These are phyloP conservation scores for Megalops cyprinoides DNA, from an alignment of 2,797 vertebrate species.

Conservation along the genomic window DNA sequence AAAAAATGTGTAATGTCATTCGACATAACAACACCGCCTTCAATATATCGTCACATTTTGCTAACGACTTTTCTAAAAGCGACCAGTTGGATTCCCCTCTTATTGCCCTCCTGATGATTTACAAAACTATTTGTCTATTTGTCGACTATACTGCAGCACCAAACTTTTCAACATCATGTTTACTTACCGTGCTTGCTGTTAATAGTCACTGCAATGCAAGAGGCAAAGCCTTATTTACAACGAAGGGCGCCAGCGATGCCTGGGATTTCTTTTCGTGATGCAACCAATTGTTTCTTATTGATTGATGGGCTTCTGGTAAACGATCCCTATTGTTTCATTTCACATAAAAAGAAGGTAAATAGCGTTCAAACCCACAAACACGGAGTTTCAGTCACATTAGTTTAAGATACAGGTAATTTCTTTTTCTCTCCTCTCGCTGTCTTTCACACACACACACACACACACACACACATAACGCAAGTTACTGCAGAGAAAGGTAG, in stretches of 20 bases:
- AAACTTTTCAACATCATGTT: background rate
- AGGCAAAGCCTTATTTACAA: background rate
- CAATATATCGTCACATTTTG: background rate
- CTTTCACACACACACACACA: background rate
- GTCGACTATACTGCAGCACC: background rate
- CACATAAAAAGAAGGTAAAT: background rate
- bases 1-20: too few relatives aligned
- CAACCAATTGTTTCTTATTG: slow-evolving; percentile 21
- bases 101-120: slow-evolving; percentile 34
- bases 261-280: background rate
- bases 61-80: background rate
- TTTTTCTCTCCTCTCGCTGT: too few relatives aligned
- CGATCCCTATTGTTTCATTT: slow-evolving; percentile 13
- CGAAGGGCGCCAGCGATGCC: background rate
- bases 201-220: background rate
- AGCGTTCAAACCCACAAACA: background rate
- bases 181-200: background rate
- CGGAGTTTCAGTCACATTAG: background rate
- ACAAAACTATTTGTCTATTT: background rate
- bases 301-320: slow-evolving; percentile 6
- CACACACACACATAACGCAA: background rate
- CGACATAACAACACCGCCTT: too few relatives aligned
- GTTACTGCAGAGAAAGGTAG: too few relatives aligned
- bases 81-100: background rate
- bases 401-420: too few relatives aligned